These are phyloP conservation scores for Pantelozetes paolii DNA, from an alignment of 2,888 invertebrate genomes.

Conservation along the genomic window DNA sequence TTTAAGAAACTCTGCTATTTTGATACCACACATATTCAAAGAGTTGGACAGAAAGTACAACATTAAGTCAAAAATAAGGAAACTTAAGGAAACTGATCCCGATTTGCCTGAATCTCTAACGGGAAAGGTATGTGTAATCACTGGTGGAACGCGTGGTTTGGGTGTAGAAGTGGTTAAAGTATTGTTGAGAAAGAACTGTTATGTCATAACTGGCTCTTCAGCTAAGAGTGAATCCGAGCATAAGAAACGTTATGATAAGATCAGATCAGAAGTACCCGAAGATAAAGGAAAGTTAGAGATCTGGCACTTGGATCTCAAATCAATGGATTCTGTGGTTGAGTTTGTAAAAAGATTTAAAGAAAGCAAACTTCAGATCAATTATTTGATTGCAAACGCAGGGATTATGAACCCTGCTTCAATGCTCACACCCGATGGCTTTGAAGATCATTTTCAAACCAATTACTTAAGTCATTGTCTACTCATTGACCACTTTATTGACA, in stretches of 20 bases:
- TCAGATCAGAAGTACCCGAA: slow-evolving; percentile 7
- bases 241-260: not conserved
- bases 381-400: slow-evolving; percentile 81
- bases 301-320: slow-evolving; percentile 69
- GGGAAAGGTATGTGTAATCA: slow-evolving; percentile 71
- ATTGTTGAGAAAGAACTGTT: slow-evolving; percentile 72
- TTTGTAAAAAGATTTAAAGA: slow-evolving; percentile 65
- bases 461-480: slow-evolving; percentile 80
- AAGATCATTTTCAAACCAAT: slow-evolving; percentile 80
- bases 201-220: slow-evolving; percentile 51
- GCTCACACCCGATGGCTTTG: slow-evolving; percentile 74
- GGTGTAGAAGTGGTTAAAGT: slow-evolving; percentile 70
- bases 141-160: slow-evolving; percentile 81
- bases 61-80: not conserved
- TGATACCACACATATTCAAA: not conserved
- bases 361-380: slow-evolving; percentile 56
- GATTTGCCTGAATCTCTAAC: slow-evolving; percentile 19
- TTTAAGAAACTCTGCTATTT: not conserved
- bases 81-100: slow-evolving; percentile 21
- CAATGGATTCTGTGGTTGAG: slow-evolving; percentile 67
- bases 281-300: slow-evolving; percentile 57
- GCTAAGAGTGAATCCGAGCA: slow-evolving; percentile 47
- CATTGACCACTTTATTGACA: slow-evolving; percentile 72
- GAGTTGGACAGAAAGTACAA: slow-evolving; percentile 31
- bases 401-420: slow-evolving; percentile 79